phyloP scores from a whole-genome alignment of 2,888 invertebrate species.

The Venusia cambrica region DNA sequence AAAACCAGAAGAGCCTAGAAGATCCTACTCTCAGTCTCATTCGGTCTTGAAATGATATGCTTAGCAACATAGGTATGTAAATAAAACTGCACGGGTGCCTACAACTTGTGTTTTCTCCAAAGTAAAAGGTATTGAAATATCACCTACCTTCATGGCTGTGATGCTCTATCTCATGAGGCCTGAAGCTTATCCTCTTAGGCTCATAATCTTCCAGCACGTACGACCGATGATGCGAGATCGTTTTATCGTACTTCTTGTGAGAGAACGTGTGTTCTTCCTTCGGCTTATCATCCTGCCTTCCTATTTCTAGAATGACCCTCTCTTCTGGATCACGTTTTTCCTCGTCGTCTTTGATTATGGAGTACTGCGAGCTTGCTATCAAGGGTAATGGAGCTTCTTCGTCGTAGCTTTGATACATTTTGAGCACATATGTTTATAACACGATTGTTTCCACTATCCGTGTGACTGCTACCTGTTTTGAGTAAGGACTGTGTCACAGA shows the following conservation, averaged over 20 bases:
- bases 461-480: conserved; percentile 49
- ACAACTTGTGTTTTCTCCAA: too few species aligned
- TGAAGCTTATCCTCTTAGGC: conserved; percentile 56
- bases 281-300: conserved; percentile 68
- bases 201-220: conserved; percentile 73
- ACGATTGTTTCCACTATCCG: conserved; percentile 29
- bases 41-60: too few species aligned
- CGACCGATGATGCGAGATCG: conserved; percentile 70
- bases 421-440: conserved; percentile 11
- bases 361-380: conserved; percentile 55
- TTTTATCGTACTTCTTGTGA: conserved; percentile 77
- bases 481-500: conserved; percentile 66
- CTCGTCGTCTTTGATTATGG: conserved; percentile 60
- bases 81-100: too few species aligned
- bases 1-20: too few species aligned
- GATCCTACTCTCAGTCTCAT: too few species aligned
- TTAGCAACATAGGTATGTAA: too few species aligned
- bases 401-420: conserved; percentile 65
- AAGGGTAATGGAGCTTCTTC: conserved; percentile 65
- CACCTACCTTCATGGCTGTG: conserved; percentile 42
- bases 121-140: conserved; percentile 1
- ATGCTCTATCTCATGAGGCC: conserved; percentile 61
- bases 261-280: conserved; percentile 71
- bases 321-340: conserved; percentile 64
- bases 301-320: conserved; percentile 74